Conservation (phyloP, 1,140 invertebrate genomes). For the Ceratoteleas bidentatus region DNA sequence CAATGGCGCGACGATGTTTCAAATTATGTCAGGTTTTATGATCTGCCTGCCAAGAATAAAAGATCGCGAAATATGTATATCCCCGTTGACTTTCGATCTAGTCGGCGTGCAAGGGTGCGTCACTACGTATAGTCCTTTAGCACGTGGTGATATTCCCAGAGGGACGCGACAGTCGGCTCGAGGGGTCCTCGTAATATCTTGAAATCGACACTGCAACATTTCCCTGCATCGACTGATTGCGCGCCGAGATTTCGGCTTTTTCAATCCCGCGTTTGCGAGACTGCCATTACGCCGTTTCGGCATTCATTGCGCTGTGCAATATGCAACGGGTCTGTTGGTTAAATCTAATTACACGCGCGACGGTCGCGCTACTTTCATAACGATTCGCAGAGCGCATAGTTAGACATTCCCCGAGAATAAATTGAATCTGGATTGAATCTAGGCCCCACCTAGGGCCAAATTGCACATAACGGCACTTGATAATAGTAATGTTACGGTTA, state of each 20-base stretch:
- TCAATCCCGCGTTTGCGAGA: constrained; percentile 25
- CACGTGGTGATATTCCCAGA: constrained; percentile 68
- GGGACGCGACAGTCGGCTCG: constrained; percentile 62
- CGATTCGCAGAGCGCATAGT: no score
- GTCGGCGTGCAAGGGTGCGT: constrained; percentile 63
- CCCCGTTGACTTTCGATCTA: constrained; percentile 65
- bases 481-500: no score
- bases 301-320: constrained; percentile 5
- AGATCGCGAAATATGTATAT: constrained; percentile 67
- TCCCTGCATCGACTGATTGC: constrained; percentile 43
- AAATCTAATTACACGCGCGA: constrained; percentile 2
- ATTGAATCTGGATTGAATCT: no score
- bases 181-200: constrained; percentile 64
- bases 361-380: no score
- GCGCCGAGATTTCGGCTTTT: constrained; percentile 33
- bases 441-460: no score
- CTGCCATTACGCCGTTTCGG: constrained; percentile 13
- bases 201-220: constrained; percentile 65
- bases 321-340: not conserved
- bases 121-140: constrained; percentile 64
- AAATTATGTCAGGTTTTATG: constrained; percentile 71
- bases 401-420: no score
- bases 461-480: no score
- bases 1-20: constrained; percentile 64
- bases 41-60: constrained; percentile 66